These are phyloP conservation scores for Spodoptera picta DNA, from an alignment of 2,888 invertebrate genomes.

Conservation along the genomic window DNA sequence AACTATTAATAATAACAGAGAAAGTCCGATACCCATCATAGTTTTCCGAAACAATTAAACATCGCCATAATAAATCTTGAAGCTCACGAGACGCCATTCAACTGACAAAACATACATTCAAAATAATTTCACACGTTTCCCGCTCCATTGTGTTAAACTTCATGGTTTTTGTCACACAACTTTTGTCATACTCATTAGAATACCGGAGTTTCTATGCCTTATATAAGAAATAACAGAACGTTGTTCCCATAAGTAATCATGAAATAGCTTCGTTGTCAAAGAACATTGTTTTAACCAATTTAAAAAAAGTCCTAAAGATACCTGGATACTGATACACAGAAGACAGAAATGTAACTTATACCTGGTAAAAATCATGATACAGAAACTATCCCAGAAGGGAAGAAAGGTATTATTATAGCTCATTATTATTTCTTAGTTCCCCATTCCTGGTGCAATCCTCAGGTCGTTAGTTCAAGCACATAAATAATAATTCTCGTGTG, in stretches of 20 bases:
- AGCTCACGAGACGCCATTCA: slow-evolving; percentile 43
- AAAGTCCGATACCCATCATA: slow-evolving; percentile 34
- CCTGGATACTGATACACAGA: too few relatives aligned
- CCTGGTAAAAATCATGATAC: too few relatives aligned
- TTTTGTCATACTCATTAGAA: slow-evolving; percentile 50
- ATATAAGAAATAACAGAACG: slow-evolving; percentile 37
- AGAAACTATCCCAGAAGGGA: too few relatives aligned
- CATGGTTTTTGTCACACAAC: slow-evolving; percentile 50
- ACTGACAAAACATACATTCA: slow-evolving; percentile 48
- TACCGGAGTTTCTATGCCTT: slow-evolving; percentile 43
- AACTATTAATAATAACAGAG: slow-evolving; percentile 10
- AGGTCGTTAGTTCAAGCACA: slow-evolving; percentile 14
- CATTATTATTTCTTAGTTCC: too few relatives aligned
- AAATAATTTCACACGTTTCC: slow-evolving; percentile 53
- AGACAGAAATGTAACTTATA: too few relatives aligned
- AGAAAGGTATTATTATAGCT: too few relatives aligned
- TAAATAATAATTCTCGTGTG: slow-evolving; percentile 13
- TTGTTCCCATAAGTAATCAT: slow-evolving; percentile 42
- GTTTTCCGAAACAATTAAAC: slow-evolving; percentile 44
- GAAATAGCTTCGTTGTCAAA: slow-evolving; percentile 11
- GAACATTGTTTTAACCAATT: too few relatives aligned
- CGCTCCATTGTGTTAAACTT: slow-evolving; percentile 45
- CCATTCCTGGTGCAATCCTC: too few relatives aligned
- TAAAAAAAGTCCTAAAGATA: too few relatives aligned
- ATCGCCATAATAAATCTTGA: slow-evolving; percentile 51